Evolutionary conservation across 2,113 vertebrate genomes (phyloP), one percentile per base, ranked within the genome.

Genomic region (Connochaetes taurinus): DNA sequence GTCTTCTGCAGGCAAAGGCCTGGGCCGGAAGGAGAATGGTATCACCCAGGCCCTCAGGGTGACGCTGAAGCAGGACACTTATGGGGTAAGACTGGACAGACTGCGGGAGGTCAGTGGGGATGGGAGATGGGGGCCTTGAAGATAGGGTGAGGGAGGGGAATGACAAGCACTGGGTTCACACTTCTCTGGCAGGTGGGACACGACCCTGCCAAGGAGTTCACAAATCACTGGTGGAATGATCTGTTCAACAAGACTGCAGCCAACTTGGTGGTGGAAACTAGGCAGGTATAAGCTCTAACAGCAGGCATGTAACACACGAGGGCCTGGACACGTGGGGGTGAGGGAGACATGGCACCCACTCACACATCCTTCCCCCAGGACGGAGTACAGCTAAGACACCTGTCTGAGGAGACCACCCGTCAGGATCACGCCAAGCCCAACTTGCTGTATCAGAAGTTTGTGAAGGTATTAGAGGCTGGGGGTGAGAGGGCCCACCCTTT

Each of bases 221-320:
- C 99, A 71, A 99, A 99, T 98, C 99, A 99, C 94, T 99, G 99
- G 99, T 99, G 99, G 99, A 99, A 99, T 85, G 99, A 99, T 11
- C 98, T 99, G 91, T 99, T 99, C 98, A 99, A 99, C 93, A 98
- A 99, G 94, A 99, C 99, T 0, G 99, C 99, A 0, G 98, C 99
- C 87, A 99, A 98, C 95, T 98, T 99, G 90, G 98, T 99, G 0
- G 99, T 99, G 97, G 99, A 99, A 91, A 96, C 99, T 0, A 98
- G 97, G 43, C 98, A 99, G 99, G 99, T 99, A 45, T 40, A 78
- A 85, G 23, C 64, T 67, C 57, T 8, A 8, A 36, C 0, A 23
- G 9, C 3, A 15, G 87, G 55, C 27, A 1, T 25, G 53, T 7
- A 58, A 85, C 31, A 11, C 27, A 2, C 0, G 15, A 47, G 25